These are phyloP conservation scores for Epirrita christyi DNA, from an alignment of 2,888 invertebrate species.

Conservation along the genomic window DNA sequence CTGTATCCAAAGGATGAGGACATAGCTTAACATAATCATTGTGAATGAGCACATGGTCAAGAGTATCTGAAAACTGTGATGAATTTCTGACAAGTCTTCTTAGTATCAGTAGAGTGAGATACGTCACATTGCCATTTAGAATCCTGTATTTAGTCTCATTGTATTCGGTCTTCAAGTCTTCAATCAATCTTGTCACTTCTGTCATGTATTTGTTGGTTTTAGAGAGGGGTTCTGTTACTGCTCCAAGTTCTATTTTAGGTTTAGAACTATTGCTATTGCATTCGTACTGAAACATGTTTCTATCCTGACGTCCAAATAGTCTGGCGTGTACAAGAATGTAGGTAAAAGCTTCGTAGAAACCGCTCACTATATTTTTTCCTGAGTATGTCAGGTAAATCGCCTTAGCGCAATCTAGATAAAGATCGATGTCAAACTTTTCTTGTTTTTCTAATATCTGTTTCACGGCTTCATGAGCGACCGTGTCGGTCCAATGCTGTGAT, in stretches of 20 bases:
- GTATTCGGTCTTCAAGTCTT: slow-evolving; percentile 15
- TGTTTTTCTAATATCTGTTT: slow-evolving; percentile 1
- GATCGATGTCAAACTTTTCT: slow-evolving; percentile 6
- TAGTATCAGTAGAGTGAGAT: slow-evolving; percentile 23
- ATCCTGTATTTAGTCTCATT: slow-evolving; percentile 23
- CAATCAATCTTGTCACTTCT: slow-evolving; percentile 15
- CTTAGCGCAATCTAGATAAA: slow-evolving; percentile 25
- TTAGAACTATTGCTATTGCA: not conserved
- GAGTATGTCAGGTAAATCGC: slow-evolving; percentile 21
- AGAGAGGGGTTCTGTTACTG: slow-evolving; percentile 9
- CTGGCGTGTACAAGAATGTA: slow-evolving; percentile 31
- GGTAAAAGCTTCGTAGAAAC: slow-evolving; percentile 5
- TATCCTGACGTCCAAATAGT: slow-evolving; percentile 21
- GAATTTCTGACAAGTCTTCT: slow-evolving; percentile 21
- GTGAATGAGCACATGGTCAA: slow-evolving; percentile 16
- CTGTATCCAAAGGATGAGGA: slow-evolving; percentile 20
- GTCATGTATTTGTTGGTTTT: slow-evolving; percentile 22
- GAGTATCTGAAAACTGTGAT: slow-evolving; percentile 12
- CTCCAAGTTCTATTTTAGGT: not conserved
- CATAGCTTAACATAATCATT: slow-evolving; percentile 26
- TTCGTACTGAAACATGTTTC: slow-evolving; percentile 19
- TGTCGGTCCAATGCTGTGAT: slow-evolving; percentile 6
- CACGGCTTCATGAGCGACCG: slow-evolving; percentile 4
- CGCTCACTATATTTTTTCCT: slow-evolving; percentile 1
- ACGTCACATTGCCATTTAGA: slow-evolving; percentile 26